phyloP scores from a whole-genome alignment of 2,113 vertebrate species.

The Grammomys surdaster region DNA sequence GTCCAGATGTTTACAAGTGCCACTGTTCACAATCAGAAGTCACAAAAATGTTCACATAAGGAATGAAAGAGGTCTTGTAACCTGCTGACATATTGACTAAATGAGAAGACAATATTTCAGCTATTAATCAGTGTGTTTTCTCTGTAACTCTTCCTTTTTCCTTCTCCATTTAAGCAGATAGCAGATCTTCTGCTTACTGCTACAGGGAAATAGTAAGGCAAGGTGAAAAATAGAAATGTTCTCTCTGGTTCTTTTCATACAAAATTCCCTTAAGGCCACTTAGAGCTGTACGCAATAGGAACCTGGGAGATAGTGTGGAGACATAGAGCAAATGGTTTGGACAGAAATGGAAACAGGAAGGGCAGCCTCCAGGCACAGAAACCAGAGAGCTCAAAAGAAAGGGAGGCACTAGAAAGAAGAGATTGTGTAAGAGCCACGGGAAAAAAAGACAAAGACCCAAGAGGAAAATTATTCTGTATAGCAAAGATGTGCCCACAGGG shows the following conservation, averaged over 20 bases:
- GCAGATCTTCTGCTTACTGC: background rate
- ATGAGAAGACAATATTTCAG: background rate
- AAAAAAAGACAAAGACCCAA: background rate
- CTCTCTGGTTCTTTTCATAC: conserved; percentile 23
- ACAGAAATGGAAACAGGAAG: background rate
- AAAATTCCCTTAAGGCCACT: background rate
- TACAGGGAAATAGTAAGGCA: background rate
- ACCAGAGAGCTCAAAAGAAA: background rate
- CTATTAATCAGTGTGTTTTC: background rate
- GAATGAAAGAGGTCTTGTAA: background rate
- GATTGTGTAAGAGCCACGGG: background rate
- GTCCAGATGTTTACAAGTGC: background rate
- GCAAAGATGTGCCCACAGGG: background rate
- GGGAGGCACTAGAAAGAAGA: background rate
- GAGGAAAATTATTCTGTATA: background rate
- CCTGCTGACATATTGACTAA: background rate
- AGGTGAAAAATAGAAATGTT: conserved; percentile 54
- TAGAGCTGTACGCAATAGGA: background rate
- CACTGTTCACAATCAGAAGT: background rate
- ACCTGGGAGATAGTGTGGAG: background rate
- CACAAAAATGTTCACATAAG: background rate
- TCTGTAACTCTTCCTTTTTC: background rate
- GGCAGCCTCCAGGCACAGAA: background rate
- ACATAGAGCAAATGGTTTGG: background rate
- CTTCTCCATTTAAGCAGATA: conserved; percentile 38